Evolutionary conservation across 2,888 invertebrate genomes (phyloP).

Genomic region (Acleris literana): DNA sequence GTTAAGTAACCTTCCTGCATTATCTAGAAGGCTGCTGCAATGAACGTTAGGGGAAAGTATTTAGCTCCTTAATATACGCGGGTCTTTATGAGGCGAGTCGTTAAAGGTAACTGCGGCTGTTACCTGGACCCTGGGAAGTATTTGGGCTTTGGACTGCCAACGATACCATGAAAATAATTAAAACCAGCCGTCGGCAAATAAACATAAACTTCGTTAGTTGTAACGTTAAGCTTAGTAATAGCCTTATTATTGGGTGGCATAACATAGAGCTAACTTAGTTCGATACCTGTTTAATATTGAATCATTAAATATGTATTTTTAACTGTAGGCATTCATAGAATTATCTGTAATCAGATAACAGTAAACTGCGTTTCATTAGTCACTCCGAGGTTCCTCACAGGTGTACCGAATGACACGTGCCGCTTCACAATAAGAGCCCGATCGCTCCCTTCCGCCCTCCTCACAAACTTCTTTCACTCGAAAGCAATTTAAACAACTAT

Average conservation of each 20-base stretch:
- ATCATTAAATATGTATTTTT: not conserved
- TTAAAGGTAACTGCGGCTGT: conserved; percentile 29
- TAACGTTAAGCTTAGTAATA: conserved; percentile 1
- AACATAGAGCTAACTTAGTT: too few relatives aligned
- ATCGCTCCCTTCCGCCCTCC: conserved; percentile 61
- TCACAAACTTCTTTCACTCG: conserved; percentile 41
- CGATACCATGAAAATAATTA: conserved; percentile 20
- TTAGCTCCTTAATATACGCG: conserved; percentile 27
- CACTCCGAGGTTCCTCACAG: conserved; percentile 50
- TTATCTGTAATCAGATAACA: conserved; percentile 40
- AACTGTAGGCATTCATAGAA: not conserved
- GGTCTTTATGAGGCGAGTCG: conserved; percentile 30
- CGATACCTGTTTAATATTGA: not conserved
- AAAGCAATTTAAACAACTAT: conserved; percentile 37
- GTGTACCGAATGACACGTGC: conserved; percentile 68
- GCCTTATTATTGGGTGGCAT: too few relatives aligned
- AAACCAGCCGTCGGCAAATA: conserved; percentile 3
- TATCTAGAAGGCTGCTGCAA: conserved; percentile 21
- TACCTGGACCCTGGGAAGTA: conserved; percentile 26
- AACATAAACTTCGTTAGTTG: not conserved
- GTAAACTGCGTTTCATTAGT: conserved; percentile 48
- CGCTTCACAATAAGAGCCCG: conserved; percentile 48
- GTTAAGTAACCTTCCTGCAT: conserved; percentile 28
- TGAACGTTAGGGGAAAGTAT: conserved; percentile 23
- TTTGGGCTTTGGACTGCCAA: conserved; percentile 13